phyloP scores from a whole-genome alignment of 2,888 invertebrate species.

The Arge pagana region DNA sequence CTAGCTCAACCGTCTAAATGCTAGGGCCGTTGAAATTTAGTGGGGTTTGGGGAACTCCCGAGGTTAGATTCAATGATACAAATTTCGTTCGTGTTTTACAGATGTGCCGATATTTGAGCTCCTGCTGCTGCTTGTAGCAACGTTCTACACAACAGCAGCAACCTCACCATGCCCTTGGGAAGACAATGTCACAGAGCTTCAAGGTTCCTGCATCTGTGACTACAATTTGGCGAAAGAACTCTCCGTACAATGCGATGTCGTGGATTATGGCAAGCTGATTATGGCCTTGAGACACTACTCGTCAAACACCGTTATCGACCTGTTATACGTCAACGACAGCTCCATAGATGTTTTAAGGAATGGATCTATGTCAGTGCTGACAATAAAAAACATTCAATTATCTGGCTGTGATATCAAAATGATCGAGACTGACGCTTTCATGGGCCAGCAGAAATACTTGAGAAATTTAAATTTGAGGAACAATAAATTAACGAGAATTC shows the following conservation, averaged over 20 bases:
- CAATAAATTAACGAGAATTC: constrained; percentile 79
- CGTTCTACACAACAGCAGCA: constrained; percentile 37
- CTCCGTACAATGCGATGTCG: constrained; percentile 89
- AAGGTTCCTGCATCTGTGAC: constrained; percentile 85
- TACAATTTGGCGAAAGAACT: constrained; percentile 83
- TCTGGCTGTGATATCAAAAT: constrained; percentile 78
- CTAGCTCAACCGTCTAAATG: too few relatives aligned
- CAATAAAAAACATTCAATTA: constrained; percentile 81
- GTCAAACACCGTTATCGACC: constrained; percentile 69
- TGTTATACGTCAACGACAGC: constrained; percentile 88
- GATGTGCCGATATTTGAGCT: constrained; percentile 21
- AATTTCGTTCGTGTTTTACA: too few relatives aligned
- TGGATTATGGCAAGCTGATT: constrained; percentile 77
- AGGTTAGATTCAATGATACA: not conserved
- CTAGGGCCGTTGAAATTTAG: too few relatives aligned
- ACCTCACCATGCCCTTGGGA: constrained; percentile 86
- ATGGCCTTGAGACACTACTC: constrained; percentile 74
- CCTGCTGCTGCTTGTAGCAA: constrained; percentile 35
- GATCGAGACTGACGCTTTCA: constrained; percentile 76
- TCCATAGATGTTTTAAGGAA: constrained; percentile 72
- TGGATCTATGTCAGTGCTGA: constrained; percentile 71
- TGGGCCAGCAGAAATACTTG: constrained; percentile 79
- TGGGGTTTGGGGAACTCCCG: too few relatives aligned
- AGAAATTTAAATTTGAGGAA: constrained; percentile 86
- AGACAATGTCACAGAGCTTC: constrained; percentile 72